Evolutionary conservation across 2,113 vertebrate species (phyloP), one percentile per base, ranked within the genome.

Genomic region (Anhinga rufa): DNA sequence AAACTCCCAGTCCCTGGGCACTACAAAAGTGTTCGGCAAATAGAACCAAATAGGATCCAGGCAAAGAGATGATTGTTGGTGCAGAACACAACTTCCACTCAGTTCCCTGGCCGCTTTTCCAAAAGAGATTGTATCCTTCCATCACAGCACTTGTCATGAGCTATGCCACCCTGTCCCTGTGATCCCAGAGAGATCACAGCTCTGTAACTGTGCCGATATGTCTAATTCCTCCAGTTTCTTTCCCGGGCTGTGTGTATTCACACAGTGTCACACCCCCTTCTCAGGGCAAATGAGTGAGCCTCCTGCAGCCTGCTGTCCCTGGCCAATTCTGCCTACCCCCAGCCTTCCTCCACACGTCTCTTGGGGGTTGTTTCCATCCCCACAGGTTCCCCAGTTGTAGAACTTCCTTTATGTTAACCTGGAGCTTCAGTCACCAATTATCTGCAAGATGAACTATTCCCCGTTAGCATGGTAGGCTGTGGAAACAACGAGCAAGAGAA

Each of bases 251-350:
- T 34, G 6, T 40, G 51, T 36, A 38, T 20, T 65, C 70, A 52
- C 12, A 14, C 7, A 55, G 22, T 2, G 14, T 24, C 79, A 58
- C 2, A 2, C 1, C 29, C 40, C 14, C 8, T 57, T 58, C 42
- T 7, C 32, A 34, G 9, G 17, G 68, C 32, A 77, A 44, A 24
- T 0, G 5, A 48, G 25, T 0, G 0, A 86, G 66, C 42, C 32
- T 54, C 26, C 36, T 19, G 70, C 55, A 38, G 52, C 57, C 42
- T 32, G 19, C 7, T 52, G 25, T 49, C 54, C 57, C n/a, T 15
- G 48, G 52, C 22, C 64, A 71, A 16, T 14, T 44, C 32, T 15
- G 57, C 6, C 25, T 51, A 51, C 3, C 9, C n/a, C 7, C 49
- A 62, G 38, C n/a, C 19, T 80, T 68, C 38, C 48, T 80, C 51